A percentile compares a stretch with the other conserved stretches of the same genome.
Conservation (phyloP, 1,140 invertebrate species). For the Trichoplusia ni region DNA sequence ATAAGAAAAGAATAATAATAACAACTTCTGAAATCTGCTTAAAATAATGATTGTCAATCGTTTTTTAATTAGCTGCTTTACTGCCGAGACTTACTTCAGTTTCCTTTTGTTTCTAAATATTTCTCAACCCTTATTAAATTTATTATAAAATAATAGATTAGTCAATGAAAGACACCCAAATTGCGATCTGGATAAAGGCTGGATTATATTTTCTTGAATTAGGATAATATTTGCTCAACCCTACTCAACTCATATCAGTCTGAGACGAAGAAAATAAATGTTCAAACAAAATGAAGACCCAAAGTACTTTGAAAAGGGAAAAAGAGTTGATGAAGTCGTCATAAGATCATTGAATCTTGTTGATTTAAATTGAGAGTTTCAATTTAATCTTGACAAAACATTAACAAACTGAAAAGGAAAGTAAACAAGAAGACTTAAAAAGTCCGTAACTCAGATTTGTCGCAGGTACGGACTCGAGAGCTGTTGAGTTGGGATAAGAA, state of each 20-base stretch:
- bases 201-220: not conserved
- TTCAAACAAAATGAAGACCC: constrained; percentile 1
- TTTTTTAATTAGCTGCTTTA: too few species aligned
- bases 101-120: too few species aligned
- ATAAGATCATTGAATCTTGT: constrained; percentile 24
- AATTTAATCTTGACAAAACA: constrained; percentile 36
- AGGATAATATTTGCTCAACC: not conserved
- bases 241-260: constrained; percentile 1
- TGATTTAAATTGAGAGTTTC: constrained; percentile 25
- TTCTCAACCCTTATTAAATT: too few species aligned
- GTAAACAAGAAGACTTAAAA: constrained; percentile 44
- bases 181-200: not conserved
- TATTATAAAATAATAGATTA: too few species aligned
- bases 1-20: too few species aligned
- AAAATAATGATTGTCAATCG: too few species aligned
- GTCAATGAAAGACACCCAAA: constrained; percentile 6
- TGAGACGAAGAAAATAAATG: not conserved
- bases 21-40: too few species aligned
- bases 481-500: constrained; percentile 52
- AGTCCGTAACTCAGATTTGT: constrained; percentile 40
- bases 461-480: constrained; percentile 40
- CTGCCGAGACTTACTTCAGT: too few species aligned
- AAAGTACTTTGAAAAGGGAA: not conserved
- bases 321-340: constrained; percentile 21
- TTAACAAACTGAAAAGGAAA: constrained; percentile 41